Percentiles rank a stretch among this genome's conserved stretches.
Evolutionary conservation across 2,113 vertebrate species (phyloP).

Genomic region (Diphyllodes magnificus): DNA sequence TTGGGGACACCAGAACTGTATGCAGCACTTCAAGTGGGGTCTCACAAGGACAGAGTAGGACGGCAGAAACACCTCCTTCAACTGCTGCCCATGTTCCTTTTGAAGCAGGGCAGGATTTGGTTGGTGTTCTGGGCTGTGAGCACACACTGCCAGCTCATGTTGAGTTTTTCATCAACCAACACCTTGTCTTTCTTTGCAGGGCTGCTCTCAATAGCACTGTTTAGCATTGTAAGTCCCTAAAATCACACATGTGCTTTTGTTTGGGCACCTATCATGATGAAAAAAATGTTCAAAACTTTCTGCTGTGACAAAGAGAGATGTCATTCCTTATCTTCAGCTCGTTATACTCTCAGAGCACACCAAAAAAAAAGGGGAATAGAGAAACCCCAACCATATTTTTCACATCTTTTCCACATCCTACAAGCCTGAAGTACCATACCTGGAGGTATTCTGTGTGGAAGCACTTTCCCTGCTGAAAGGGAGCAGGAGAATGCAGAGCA

Average conservation of each 20-base stretch:
- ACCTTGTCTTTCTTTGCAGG: rapidly evolving
- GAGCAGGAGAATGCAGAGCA: neutral
- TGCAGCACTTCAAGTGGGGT: rapidly evolving
- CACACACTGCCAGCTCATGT: neutral
- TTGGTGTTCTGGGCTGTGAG: neutral
- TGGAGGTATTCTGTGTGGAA: neutral
- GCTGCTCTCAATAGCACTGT: neutral
- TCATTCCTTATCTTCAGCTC: neutral
- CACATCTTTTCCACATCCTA: neutral
- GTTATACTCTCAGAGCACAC: neutral
- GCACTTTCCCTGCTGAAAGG: neutral
- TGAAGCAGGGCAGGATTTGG: neutral
- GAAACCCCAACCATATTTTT: neutral
- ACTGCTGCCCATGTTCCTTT: rapidly evolving
- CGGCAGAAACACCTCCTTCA: neutral
- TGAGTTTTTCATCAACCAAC: neutral
- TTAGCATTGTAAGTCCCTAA: neutral
- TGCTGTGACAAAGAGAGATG: neutral
- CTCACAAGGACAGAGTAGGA: neutral
- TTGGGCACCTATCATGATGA: neutral
- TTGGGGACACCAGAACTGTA: neutral
- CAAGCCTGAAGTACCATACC: neutral
- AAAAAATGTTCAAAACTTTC: neutral
- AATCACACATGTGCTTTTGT: neutral
- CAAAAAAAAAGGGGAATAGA: neutral